Evolutionary conservation across 2,113 vertebrate species (phyloP), one percentile per base, ranked within the genome.

Genomic region (Girardinichthys multiradiatus): DNA sequence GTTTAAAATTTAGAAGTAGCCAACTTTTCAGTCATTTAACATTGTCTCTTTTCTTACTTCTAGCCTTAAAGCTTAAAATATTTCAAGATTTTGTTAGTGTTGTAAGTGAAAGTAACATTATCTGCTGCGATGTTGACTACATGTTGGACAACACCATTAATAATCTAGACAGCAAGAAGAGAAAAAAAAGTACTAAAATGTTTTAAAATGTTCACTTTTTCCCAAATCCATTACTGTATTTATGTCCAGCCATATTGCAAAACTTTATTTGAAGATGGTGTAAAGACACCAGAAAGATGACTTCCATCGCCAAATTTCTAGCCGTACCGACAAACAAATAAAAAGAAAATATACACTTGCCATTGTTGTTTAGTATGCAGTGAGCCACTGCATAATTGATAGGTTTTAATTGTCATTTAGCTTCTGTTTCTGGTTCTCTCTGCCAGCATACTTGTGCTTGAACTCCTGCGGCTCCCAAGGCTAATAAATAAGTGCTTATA

Each of bases 401-500:
- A 54, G 11, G 21, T 33, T 64, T 82, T 68, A 80, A 79, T 65
- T 64, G 42, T 72, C 39, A 58, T 82, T 81, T 74, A 65, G 39
- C 72, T 70, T 74, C 24, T 77, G 63, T 70, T 39, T 61, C 64
- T 71, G 54, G 57, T 51, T 79, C 26, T 54, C 42, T 84, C 33
- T 54, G 48, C 68, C 39, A 62, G 10, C 79, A 58, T 70, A 54
- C 58, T 65, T 64, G 70, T 74, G 65, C 79, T 75, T 64, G 54
- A 68, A 77, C 57, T 75, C 83, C 58, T 70, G 76, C 67, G 70
- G 68, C 68, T 61, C 65, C 80, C 73, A 70, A 79, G 83, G 85
- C 81, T 89, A 90, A 91, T 88, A 89, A 90, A 91, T 90, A 90
- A 81, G 80, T 80, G 81, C 73, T 90, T 91, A 89, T 93, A 92